phyloP scores from a whole-genome alignment of 2,113 vertebrate genomes.

The Alethe castanea region DNA sequence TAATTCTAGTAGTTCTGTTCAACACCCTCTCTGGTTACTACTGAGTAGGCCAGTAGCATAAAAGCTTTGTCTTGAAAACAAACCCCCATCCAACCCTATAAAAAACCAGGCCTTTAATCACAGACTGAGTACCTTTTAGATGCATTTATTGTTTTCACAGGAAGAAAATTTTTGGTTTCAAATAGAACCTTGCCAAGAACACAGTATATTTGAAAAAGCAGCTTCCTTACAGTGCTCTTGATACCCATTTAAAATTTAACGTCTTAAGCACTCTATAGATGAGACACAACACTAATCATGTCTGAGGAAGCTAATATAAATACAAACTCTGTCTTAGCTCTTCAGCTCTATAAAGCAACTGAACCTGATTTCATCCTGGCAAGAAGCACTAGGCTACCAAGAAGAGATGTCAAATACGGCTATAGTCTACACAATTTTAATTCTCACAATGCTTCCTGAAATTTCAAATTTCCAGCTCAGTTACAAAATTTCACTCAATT shows the following conservation, averaged over 20 bases:
- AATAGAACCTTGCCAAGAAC: background rate
- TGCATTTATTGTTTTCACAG: background rate
- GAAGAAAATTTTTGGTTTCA: background rate
- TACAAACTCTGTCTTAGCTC: background rate
- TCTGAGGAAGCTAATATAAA: background rate
- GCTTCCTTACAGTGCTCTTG: background rate
- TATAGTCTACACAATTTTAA: background rate
- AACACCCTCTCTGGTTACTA: background rate
- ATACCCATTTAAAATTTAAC: background rate
- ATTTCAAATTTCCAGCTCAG: background rate
- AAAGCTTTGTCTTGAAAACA: background rate
- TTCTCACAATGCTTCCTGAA: background rate
- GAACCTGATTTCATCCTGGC: background rate
- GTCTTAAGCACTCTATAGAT: background rate
- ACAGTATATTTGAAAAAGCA: background rate
- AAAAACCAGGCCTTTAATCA: background rate
- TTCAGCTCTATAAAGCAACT: background rate
- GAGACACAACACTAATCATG: background rate
- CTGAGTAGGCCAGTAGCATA: background rate
- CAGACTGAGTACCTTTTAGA: background rate
- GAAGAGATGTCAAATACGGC: background rate
- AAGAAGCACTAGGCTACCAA: background rate
- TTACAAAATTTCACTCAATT: background rate
- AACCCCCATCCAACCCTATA: rapidly evolving
- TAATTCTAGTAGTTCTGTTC: background rate